phyloP scores from a whole-genome alignment of 2,113 vertebrate genomes.

The Anarhynchus alexandrinus region DNA sequence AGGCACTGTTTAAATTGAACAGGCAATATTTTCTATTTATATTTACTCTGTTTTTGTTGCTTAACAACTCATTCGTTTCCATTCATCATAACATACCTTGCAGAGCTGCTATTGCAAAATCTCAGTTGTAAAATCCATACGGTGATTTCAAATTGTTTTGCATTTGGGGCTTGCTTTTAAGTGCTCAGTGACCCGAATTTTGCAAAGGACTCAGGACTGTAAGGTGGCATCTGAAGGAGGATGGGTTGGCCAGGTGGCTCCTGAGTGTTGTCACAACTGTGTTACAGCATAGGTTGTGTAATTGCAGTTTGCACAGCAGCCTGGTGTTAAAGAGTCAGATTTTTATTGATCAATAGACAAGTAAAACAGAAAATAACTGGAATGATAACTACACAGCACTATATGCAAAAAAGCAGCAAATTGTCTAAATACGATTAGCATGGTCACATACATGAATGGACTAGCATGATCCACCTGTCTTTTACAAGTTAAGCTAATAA shows the following conservation, averaged over 20 bases:
- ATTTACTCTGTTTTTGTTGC: not conserved
- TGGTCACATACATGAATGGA: accelerated
- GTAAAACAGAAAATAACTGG: not conserved
- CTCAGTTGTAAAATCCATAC: not conserved
- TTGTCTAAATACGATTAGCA: not conserved
- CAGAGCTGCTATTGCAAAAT: not conserved
- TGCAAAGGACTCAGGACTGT: not conserved
- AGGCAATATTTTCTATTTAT: not conserved
- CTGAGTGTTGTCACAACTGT: not conserved
- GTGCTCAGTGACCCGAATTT: not conserved
- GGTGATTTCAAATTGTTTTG: not conserved
- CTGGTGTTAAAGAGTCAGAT: not conserved
- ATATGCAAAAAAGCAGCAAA: not conserved
- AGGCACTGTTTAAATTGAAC: not conserved
- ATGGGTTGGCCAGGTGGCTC: not conserved
- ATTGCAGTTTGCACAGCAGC: not conserved
- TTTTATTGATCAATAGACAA: not conserved
- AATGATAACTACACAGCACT: not conserved
- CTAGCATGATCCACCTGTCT: not conserved
- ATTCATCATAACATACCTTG: not conserved
- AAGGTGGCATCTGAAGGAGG: not conserved
- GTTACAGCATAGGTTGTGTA: not conserved
- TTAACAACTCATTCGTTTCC: not conserved
- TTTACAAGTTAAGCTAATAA: not conserved
- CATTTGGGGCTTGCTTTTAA: not conserved